These are phyloP conservation scores for Atethmia centrago DNA, from an alignment of 2,888 invertebrate species.

Conservation along the genomic window DNA sequence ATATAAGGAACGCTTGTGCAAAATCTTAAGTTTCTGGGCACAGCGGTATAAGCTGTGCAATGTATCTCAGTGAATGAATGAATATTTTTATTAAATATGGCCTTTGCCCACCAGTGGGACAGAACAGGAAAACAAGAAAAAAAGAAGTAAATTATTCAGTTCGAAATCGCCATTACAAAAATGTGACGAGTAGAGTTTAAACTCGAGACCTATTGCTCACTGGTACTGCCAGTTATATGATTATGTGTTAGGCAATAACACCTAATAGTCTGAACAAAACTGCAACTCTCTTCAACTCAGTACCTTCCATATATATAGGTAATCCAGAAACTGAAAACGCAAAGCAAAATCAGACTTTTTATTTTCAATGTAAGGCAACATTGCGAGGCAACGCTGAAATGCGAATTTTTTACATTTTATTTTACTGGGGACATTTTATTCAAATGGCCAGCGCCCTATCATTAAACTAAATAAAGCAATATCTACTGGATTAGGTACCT, in stretches of 20 bases:
- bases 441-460: slow-evolving; percentile 32
- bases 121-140: no score
- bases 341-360: not conserved
- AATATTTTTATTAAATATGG: no score
- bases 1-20: no score
- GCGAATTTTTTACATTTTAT: slow-evolving; percentile 45
- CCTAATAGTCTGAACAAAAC: not conserved
- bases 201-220: not conserved
- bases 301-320: not conserved
- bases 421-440: slow-evolving; percentile 43
- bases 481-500: slow-evolving; percentile 54
- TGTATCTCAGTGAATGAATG: no score
- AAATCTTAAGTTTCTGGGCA: no score
- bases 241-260: not conserved
- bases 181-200: not conserved
- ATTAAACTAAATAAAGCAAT: slow-evolving; percentile 63
- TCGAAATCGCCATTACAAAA: not conserved
- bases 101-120: no score
- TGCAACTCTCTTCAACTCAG: not conserved
- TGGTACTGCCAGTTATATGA: not conserved
- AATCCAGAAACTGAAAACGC: not conserved
- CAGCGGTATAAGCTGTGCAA: no score
- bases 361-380: slow-evolving; percentile 18
- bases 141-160: no score
- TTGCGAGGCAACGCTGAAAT: slow-evolving; percentile 10